Percentiles rank a stretch among this genome's conserved stretches.
Evolutionary conservation across 2,113 vertebrate genomes (phyloP).

Genomic region (Lepidothrix coronata): DNA sequence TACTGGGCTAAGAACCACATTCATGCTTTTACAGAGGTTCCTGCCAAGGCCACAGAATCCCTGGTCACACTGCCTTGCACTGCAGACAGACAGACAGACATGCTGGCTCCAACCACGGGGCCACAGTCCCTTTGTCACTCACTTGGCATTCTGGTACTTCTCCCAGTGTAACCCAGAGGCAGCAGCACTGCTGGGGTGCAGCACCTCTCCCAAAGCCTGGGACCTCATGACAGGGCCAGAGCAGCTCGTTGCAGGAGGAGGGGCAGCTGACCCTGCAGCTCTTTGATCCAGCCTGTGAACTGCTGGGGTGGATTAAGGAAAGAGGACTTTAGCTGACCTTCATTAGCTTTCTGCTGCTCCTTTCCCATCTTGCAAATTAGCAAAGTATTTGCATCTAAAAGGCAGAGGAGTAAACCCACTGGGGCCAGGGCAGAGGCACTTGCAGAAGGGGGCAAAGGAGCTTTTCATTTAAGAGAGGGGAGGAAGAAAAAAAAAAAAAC

Average conservation of each 20-base stretch:
- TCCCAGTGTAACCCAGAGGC: neutral
- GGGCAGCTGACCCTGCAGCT: neutral
- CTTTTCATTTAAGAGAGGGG: neutral
- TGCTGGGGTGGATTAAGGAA: neutral
- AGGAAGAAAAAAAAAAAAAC: too few species aligned
- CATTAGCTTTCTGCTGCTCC: neutral
- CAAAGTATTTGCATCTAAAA: neutral
- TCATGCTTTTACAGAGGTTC: neutral
- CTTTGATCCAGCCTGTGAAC: neutral
- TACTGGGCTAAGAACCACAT: neutral
- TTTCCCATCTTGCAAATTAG: neutral
- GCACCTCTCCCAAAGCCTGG: neutral
- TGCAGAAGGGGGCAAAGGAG: neutral
- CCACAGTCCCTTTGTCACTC: neutral
- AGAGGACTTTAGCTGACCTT: neutral
- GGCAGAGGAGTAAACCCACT: accelerated
- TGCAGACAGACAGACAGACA: neutral
- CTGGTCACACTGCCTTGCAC: neutral
- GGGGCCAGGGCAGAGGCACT: neutral
- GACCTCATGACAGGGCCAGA: neutral
- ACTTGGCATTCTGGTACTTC: neutral
- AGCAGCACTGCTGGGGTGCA: neutral
- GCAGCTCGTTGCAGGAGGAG: neutral
- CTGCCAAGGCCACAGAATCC: neutral
- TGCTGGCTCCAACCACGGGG: accelerated